Evolutionary conservation across 2,888 invertebrate species (phyloP), one percentile per base, ranked within the genome.

Genomic region (Cosmia pyralina): DNA sequence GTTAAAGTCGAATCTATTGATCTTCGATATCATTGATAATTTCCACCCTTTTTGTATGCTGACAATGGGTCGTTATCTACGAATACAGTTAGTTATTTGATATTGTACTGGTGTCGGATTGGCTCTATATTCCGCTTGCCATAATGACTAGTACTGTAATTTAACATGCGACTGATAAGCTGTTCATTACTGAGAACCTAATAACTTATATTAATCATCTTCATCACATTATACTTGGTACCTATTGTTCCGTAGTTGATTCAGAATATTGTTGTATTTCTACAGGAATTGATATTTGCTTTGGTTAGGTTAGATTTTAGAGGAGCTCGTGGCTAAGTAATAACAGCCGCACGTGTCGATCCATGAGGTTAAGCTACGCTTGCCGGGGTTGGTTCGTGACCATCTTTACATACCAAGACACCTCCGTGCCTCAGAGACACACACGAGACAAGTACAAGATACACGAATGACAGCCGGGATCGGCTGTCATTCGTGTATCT

Each of bases 51-150:
- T 81, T 67, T 66, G 69, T 53, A 44, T 59, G 64, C 62, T 81
- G 78, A 84, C 85, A 85, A 85, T 78, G 80, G 75, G 69, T 77
- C 81, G 77, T 82, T 80, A 80, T 69, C 52, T 52, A 17, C 64
- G n/a, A 68, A 75, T 44, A 38, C 74, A 46, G 75, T 70, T 58
- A 46, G 75, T 75, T 64, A 83, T 75, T 68, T 66, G 75, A 72
- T 81, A 82, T 77, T 70, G 70, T 81, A 71, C 79, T 79, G 75
- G 64, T 60, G 48, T 69, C 55, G 5, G 48, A 66, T 69, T 65
- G 34, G 59, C 0, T 46, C 13, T 52, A 69, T 55, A 65, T 59
- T 72, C 59, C 19, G 55, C 62, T 55, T 50, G 55, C 68, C 72
- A 83, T 81, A 41, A 81, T 76, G 66, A 63, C 57, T 52, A 22